Evolutionary conservation across 2,797 vertebrate species (phyloP).

Genomic region (Phalloptychus januarius): DNA sequence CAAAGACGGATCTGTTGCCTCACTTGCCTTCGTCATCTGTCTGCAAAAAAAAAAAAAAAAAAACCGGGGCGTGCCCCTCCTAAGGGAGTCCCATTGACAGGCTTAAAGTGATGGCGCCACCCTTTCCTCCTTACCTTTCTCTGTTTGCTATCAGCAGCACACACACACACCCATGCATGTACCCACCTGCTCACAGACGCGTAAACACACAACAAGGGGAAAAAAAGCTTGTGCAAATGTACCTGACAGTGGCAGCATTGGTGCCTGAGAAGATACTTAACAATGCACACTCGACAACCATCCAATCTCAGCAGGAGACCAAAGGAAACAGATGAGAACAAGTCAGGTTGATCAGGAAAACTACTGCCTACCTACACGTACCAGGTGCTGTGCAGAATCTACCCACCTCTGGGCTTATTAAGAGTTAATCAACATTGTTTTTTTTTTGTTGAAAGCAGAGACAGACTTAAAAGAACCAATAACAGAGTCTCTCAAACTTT

Average conservation of each 20-base stretch:
- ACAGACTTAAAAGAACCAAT: constrained; percentile 44
- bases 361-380: constrained; percentile 56
- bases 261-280: constrained; percentile 77
- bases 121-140: constrained; percentile 71
- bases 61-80: constrained; percentile 78
- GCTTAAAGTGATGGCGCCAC: constrained; percentile 70
- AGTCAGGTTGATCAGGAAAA: constrained; percentile 73
- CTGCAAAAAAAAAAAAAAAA: constrained; percentile 18
- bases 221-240: constrained; percentile 52
- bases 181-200: constrained; percentile 18
- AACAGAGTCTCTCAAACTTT: neutral
- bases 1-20: constrained; percentile 56
- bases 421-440: constrained; percentile 73
- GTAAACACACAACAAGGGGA: constrained; percentile 37
- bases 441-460: constrained; percentile 60
- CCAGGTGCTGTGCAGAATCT: constrained; percentile 34
- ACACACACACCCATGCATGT: constrained; percentile 8
- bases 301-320: constrained; percentile 72
- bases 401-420: constrained; percentile 70
- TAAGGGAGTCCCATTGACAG: constrained; percentile 74
- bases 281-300: constrained; percentile 69
- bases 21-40: constrained; percentile 59
- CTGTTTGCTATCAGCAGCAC: constrained; percentile 48
- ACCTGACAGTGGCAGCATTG: constrained; percentile 64
- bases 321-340: constrained; percentile 77